Evolutionary conservation across 2,113 vertebrate species (phyloP).

Genomic region (Mus pahari): DNA sequence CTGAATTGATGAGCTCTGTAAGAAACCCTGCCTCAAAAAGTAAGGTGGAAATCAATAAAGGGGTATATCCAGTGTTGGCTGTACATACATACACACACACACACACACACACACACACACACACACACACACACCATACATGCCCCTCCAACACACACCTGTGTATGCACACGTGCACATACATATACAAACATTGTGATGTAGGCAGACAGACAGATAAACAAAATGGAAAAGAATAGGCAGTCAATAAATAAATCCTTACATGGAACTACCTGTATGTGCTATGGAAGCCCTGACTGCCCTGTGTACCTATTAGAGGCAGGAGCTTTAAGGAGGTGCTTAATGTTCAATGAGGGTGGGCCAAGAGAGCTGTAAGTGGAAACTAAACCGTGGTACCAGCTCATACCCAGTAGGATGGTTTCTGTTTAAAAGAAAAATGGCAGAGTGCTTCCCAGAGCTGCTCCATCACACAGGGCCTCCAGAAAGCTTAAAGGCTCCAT

Average conservation of each 20-base stretch:
- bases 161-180: background rate
- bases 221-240: background rate
- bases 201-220: background rate
- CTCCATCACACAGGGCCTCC: slow-evolving; percentile 10
- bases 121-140: too few species aligned
- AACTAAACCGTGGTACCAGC: background rate
- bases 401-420: background rate
- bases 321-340: background rate
- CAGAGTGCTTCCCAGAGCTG: background rate
- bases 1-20: background rate
- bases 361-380: background rate
- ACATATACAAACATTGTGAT: background rate
- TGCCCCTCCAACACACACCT: accelerated
- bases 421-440: background rate
- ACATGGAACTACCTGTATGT: background rate
- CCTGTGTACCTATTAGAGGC: background rate
- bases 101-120: background rate
- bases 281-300: too few species aligned
- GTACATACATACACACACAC: background rate
- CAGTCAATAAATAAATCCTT: background rate
- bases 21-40: background rate
- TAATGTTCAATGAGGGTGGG: background rate
- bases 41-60: background rate
- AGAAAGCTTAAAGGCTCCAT: background rate
- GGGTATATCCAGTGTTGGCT: background rate